A percentile compares a stretch with the other conserved stretches of the same genome.
Evolutionary conservation across 2,888 invertebrate species (phyloP).

Genomic region (Lasioglossum zephyrum): DNA sequence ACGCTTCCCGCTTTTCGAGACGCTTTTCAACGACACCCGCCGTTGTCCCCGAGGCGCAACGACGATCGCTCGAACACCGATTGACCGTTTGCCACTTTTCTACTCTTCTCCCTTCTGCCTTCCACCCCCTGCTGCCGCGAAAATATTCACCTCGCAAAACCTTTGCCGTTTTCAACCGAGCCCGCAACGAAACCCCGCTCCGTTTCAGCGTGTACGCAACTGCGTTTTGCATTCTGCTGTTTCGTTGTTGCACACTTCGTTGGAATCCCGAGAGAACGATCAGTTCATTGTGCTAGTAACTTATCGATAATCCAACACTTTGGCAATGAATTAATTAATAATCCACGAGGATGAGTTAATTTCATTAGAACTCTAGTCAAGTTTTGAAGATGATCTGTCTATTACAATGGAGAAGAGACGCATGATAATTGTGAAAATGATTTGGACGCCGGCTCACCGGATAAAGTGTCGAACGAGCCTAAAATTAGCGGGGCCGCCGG

Average conservation of each 20-base stretch:
- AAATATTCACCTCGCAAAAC: background rate
- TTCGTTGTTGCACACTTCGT: too few species aligned
- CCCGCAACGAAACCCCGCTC: background rate
- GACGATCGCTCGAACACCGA: constrained; percentile 28
- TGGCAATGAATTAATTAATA: background rate
- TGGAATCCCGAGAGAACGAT: too few species aligned
- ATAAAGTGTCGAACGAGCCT: background rate
- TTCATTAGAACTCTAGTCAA: background rate
- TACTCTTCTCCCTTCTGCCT: background rate
- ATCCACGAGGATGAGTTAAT: background rate
- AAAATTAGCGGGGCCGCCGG: constrained; percentile 24
- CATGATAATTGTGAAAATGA: background rate
- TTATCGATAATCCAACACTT: too few species aligned
- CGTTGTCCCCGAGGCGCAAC: constrained; percentile 45
- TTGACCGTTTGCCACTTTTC: constrained; percentile 24
- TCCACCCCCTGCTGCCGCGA: background rate
- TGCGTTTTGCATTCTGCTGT: background rate
- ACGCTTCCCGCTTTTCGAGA: constrained; percentile 44
- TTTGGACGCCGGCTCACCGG: background rate
- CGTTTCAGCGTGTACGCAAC: background rate
- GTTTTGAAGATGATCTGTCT: background rate
- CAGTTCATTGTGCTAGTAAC: too few species aligned
- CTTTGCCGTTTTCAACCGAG: background rate
- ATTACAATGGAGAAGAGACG: background rate
- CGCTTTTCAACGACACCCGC: constrained; percentile 70